Conservation (phyloP, 2,113 vertebrate species). For the Perccottus glenii region DNA sequence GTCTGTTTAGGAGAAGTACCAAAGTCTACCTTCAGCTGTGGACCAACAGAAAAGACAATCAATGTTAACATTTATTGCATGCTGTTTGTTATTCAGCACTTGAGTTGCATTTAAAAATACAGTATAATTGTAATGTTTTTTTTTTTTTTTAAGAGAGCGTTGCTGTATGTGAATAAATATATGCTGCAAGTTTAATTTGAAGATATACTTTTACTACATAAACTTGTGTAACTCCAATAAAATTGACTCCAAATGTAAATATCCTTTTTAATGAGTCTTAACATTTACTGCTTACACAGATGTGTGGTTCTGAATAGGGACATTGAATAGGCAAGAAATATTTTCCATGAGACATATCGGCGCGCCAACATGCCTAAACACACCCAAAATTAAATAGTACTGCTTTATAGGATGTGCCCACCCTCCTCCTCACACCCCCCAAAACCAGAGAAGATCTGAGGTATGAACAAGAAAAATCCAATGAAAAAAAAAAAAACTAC, state of each 20-base stretch:
- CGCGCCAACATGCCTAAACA: not conserved
- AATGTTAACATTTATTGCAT: slow-evolving; percentile 28
- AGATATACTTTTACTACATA: not conserved
- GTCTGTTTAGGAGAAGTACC: slow-evolving; percentile 10
- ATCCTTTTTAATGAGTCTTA: not conserved
- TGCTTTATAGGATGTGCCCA: no score
- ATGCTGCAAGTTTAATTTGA: slow-evolving; percentile 45
- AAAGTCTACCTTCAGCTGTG: slow-evolving; percentile 24
- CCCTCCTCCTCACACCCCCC: no score
- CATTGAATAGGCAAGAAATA: not conserved
- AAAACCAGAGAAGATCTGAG: no score
- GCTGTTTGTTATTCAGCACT: slow-evolving; percentile 23
- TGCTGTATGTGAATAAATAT: slow-evolving; percentile 42
- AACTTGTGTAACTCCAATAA: not conserved
- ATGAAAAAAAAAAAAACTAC: no score
- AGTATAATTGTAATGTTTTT: slow-evolving; percentile 17
- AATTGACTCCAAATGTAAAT: not conserved
- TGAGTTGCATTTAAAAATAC: slow-evolving; percentile 15
- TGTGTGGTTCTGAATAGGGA: not conserved
- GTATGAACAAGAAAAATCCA: no score
- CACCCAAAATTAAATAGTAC: not conserved
- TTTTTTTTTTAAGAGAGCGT: slow-evolving; percentile 32
- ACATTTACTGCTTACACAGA: no score
- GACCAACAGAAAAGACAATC: slow-evolving; percentile 42
- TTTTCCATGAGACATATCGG: not conserved